Base-by-base conservation (phyloP, 2,888 invertebrate species). In the Argyresthia goedartella region DNA sequence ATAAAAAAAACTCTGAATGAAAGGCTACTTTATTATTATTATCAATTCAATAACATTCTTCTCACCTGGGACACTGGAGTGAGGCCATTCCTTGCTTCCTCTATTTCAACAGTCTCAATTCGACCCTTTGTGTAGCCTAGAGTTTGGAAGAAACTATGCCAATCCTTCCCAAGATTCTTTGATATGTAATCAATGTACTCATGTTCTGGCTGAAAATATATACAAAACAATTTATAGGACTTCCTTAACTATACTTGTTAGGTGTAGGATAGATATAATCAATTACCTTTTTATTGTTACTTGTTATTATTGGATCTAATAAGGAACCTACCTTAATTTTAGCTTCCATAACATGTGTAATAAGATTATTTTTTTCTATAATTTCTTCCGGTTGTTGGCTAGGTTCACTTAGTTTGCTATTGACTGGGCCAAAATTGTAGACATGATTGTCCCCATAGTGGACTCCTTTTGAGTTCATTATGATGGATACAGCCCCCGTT, bases 51-150 rank as follows among this genome's bases (percentile, higher is more conserved):
- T n/a, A n/a, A n/a, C n/a, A n/a, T n/a, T n/a, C n/a, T n/a, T n/a
- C n/a, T n/a, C n/a, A n/a, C n/a, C n/a, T n/a, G n/a, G n/a, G n/a
- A n/a, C n/a, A n/a, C n/a, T n/a, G n/a, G n/a, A 53, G 87, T 84
- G 44, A 89, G 74, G 14, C 89, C 90, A 66, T 79, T 81, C 52
- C 74, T 75, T 34, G 66, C 68, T 51, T 70, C 71, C 57, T 80
- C 76, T 54, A 80, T 76, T 58, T 88, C 81, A 57, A 89, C 87
- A 48, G 91, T 90, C 57, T 90, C 88, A 59, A 91, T 89, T 63
- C 89, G 85, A 0, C 90, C 91, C 53, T 89, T 88, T 0, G 87
- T 82, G 63, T 88, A 91, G 4, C 87, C 88, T 14, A 91, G 69
- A 46, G 71, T 73, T 60, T 88, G 79, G 53, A 88, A 89, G 52